Evolutionary conservation across 2,113 vertebrate species (phyloP).

Genomic region (Petrocephalus microphthalmus): DNA sequence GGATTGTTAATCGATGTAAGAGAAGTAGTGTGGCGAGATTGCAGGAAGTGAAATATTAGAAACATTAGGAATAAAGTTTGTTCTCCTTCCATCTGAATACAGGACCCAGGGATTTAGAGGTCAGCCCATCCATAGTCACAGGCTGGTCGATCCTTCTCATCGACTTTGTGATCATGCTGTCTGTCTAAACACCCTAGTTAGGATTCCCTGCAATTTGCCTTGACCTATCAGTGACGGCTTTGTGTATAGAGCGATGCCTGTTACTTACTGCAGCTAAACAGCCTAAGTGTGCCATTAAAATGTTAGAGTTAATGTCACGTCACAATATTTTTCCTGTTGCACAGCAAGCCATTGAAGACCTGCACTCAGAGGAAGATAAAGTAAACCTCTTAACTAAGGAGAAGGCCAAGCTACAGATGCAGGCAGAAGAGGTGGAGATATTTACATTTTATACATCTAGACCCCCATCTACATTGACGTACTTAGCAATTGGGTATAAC

Average conservation of each 20-base stretch:
- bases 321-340: not conserved
- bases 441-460: not conserved
- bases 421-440: slow-evolving; percentile 54
- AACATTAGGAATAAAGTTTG: not conserved
- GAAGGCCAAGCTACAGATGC: slow-evolving; percentile 58
- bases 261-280: not conserved
- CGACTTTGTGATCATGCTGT: not conserved
- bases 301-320: not conserved
- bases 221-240: not conserved
- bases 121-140: not conserved
- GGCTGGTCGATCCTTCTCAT: not conserved
- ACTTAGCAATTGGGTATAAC: not conserved
- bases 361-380: slow-evolving; percentile 66
- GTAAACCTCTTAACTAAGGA: slow-evolving; percentile 61
- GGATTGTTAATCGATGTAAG: not conserved
- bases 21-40: not conserved
- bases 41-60: not conserved
- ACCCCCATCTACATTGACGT: not conserved
- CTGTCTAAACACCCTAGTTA: not conserved
- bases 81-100: not conserved
- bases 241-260: not conserved
- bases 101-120: not conserved
- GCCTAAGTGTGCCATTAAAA: not conserved
- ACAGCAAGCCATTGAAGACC: slow-evolving; percentile 62
- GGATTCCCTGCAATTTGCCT: not conserved